These are phyloP conservation scores for Yponomeuta cagnagella DNA, from an alignment of 2,888 invertebrate genomes.

Conservation along the genomic window DNA sequence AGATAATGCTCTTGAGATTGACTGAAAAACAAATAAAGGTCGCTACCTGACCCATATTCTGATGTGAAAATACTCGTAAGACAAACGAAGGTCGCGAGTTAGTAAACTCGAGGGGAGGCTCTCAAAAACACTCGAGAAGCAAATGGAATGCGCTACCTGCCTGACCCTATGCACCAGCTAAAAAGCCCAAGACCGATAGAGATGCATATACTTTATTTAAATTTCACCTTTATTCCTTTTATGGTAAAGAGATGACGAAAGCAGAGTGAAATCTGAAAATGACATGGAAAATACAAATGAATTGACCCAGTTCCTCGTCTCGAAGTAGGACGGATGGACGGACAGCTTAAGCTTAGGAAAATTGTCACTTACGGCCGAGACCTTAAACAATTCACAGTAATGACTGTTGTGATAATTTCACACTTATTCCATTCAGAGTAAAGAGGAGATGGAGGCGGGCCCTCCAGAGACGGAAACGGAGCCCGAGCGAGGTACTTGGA, in stretches of 20 bases:
- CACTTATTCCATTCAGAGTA: constrained; percentile 4
- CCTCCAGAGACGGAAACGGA: constrained; percentile 41
- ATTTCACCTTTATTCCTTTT: too few species aligned
- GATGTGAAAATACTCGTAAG: neutral
- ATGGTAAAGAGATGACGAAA: too few species aligned
- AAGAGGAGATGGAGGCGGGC: constrained; percentile 4
- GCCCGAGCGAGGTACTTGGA: constrained; percentile 83
- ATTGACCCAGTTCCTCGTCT: too few species aligned
- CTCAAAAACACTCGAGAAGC: neutral
- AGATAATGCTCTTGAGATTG: neutral
- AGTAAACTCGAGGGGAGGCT: neutral
- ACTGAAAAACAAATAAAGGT: neutral
- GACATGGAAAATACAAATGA: too few species aligned
- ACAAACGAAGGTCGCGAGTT: neutral
- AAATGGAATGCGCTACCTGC: neutral
- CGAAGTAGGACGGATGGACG: too few species aligned
- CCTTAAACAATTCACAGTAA: too few species aligned
- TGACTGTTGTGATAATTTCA: neutral
- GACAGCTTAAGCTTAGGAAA: too few species aligned
- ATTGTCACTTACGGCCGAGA: too few species aligned
- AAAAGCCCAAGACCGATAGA: too few species aligned
- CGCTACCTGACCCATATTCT: neutral
- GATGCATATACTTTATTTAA: too few species aligned
- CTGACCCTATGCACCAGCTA: too few species aligned
- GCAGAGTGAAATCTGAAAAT: too few species aligned